Percentiles rank a stretch among this genome's conserved stretches.
Evolutionary conservation across 2,888 invertebrate species (phyloP).

Genomic region (Sepiola atlantica): DNA sequence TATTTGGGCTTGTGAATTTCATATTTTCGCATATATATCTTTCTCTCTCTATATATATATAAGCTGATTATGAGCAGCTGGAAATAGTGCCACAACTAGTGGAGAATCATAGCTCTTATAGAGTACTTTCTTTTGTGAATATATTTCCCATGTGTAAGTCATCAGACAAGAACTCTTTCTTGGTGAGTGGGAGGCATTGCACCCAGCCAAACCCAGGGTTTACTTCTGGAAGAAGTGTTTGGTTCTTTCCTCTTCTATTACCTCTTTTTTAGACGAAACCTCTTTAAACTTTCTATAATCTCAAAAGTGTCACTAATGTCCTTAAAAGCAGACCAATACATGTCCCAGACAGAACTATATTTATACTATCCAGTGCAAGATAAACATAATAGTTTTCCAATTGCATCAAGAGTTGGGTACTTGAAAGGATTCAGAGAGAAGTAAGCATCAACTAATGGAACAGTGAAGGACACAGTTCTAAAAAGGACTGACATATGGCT

Average conservation of each 20-base stretch:
- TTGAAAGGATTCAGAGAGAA: slow-evolving; percentile 2
- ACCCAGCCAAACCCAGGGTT: neutral
- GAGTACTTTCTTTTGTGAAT: neutral
- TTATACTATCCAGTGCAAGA: slow-evolving; percentile 18
- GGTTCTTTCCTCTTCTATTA: neutral
- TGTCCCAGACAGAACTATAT: slow-evolving; percentile 32
- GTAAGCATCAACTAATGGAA: neutral
- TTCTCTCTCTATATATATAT: neutral
- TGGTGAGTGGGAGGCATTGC: neutral
- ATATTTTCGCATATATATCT: neutral
- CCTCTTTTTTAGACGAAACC: neutral
- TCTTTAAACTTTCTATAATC: slow-evolving; percentile 4
- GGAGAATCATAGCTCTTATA: neutral
- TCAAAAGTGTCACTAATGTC: neutral
- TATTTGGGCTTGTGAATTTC: neutral
- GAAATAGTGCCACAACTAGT: neutral
- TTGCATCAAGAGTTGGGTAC: neutral
- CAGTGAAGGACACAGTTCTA: neutral
- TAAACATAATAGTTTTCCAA: slow-evolving; percentile 32
- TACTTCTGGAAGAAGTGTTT: neutral
- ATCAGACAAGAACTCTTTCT: neutral
- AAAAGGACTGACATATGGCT: neutral
- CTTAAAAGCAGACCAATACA: neutral
- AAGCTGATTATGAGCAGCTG: slow-evolving; percentile 32
- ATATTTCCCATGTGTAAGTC: neutral